Evolutionary conservation across 2,797 vertebrate genomes (phyloP).

Genomic region (Liasis olivaceus): DNA sequence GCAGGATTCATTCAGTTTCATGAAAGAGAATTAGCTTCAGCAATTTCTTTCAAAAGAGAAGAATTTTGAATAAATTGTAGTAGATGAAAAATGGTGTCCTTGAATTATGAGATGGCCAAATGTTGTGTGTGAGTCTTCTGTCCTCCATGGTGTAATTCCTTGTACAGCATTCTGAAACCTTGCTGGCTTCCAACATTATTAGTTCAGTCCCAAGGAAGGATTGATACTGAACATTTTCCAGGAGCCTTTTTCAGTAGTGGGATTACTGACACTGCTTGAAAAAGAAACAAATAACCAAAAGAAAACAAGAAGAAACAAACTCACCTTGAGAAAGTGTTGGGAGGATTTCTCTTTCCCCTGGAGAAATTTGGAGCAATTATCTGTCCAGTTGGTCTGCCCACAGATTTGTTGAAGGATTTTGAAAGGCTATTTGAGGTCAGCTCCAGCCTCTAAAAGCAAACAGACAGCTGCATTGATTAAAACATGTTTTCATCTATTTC

Average conservation of each 20-base stretch:
- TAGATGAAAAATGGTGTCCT: neutral
- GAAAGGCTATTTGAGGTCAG: neutral
- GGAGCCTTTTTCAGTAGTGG: neutral
- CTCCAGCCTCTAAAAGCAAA: neutral
- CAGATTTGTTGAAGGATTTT: neutral
- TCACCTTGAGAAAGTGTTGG: neutral
- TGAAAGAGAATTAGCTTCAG: neutral
- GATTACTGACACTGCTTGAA: neutral
- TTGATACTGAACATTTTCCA: neutral
- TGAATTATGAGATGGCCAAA: neutral
- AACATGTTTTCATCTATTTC: neutral
- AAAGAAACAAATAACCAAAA: neutral
- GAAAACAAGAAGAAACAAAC: rapidly evolving
- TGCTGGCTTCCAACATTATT: neutral
- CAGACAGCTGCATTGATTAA: neutral
- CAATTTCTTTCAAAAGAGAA: neutral
- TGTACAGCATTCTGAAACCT: neutral
- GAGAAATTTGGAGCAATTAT: neutral
- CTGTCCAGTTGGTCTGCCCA: neutral
- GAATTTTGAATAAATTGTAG: neutral
- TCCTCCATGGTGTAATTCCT: neutral
- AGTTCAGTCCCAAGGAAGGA: neutral
- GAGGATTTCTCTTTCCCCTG: neutral
- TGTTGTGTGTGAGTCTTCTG: neutral
- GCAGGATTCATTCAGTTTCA: neutral